A percentile compares a stretch with the other conserved stretches of the same genome.
phyloP scores from a whole-genome alignment of 2,888 invertebrate species.

The Cosmopolites sordidus region DNA sequence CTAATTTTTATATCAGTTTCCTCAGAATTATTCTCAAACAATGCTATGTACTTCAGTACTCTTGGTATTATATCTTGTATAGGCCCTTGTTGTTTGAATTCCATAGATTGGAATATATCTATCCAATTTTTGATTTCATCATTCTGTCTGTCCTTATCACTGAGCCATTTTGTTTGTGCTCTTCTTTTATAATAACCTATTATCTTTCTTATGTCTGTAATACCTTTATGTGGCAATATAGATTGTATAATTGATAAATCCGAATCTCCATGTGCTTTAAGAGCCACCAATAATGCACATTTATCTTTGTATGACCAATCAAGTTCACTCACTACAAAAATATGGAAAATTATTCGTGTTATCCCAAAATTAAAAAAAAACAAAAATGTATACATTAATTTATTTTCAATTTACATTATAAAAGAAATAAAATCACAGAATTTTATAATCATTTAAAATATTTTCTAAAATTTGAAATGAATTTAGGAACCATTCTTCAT shows the following conservation, averaged over 20 bases:
- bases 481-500: conserved; percentile 49
- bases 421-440: conserved; percentile 29
- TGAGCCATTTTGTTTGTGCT: conserved; percentile 27
- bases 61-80: conserved; percentile 36
- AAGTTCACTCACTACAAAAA: conserved; percentile 29
- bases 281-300: conserved; percentile 32
- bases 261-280: conserved; percentile 37
- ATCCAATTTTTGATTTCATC: conserved; percentile 41
- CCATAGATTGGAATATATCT: conserved; percentile 32
- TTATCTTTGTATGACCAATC: conserved; percentile 37
- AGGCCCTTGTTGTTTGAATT: conserved; percentile 13
- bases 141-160: conserved; percentile 20
- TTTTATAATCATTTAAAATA: conserved; percentile 48
- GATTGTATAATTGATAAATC: conserved; percentile 36
- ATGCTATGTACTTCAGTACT: conserved; percentile 42
- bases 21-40: conserved; percentile 37
- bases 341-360: background rate
- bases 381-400: background rate
- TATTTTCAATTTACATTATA: background rate
- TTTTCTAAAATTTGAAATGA: conserved; percentile 52
- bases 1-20: conserved; percentile 33
- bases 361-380: conserved; percentile 1
- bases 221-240: conserved; percentile 36
- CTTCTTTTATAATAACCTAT: conserved; percentile 37
- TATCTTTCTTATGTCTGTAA: conserved; percentile 35